Evolutionary conservation across 2,797 vertebrate genomes (phyloP).

Genomic region (Mus minutoides): DNA sequence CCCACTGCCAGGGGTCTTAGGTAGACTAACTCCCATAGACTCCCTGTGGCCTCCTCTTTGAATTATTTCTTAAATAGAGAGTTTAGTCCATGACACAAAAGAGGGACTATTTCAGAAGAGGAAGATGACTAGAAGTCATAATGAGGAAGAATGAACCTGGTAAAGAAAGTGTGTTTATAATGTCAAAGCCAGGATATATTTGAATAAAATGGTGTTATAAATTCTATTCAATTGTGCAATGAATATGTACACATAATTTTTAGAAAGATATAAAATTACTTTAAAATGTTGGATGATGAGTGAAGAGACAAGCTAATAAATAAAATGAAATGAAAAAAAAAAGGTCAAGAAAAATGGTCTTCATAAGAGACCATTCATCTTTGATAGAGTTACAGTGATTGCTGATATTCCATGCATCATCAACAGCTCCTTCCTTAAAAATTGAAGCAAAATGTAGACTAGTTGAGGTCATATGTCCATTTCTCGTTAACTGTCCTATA

Average conservation of each 20-base stretch:
- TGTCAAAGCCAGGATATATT: background rate
- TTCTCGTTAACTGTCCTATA: background rate
- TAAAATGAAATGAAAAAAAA: background rate
- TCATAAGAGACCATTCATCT: background rate
- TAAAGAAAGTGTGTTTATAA: no score
- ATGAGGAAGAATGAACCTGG: no score
- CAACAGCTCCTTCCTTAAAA: background rate
- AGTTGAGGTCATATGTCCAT: background rate
- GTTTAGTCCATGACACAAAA: no score
- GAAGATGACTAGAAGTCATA: no score
- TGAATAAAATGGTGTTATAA: background rate
- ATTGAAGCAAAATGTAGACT: background rate
- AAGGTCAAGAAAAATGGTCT: background rate
- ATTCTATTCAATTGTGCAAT: background rate
- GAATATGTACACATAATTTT: background rate
- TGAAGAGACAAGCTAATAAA: background rate
- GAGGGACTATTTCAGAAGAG: no score
- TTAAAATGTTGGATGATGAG: background rate
- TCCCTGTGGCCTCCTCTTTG: no score
- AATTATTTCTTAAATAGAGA: no score
- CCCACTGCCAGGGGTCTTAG: no score
- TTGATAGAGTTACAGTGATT: background rate
- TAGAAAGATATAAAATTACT: background rate
- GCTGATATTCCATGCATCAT: background rate
- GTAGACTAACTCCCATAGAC: no score